A percentile compares a stretch with the other conserved stretches of the same genome.
phyloP scores from a whole-genome alignment of 2,113 vertebrate genomes.

The Pluvianellus socialis region DNA sequence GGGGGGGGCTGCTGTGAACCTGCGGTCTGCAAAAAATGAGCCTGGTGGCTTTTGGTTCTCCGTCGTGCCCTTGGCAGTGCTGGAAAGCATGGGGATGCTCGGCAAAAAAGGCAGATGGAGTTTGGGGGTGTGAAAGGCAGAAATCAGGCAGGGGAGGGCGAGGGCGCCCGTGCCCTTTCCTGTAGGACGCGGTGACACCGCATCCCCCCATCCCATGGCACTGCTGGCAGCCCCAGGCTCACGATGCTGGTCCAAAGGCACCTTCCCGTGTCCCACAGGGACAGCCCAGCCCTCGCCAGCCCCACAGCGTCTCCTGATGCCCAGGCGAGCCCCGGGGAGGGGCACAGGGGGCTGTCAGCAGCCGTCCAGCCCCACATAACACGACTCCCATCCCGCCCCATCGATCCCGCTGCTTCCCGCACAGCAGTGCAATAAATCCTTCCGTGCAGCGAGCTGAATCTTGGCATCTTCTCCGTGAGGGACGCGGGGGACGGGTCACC shows the following conservation, averaged over 20 bases:
- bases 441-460: not conserved
- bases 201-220: rapidly evolving
- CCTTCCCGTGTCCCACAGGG: rapidly evolving
- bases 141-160: rapidly evolving
- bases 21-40: not conserved
- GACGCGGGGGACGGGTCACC: not conserved
- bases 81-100: rapidly evolving
- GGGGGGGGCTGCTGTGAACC: rapidly evolving
- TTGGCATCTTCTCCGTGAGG: not conserved
- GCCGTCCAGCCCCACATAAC: not conserved
- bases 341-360: not conserved
- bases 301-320: not conserved
- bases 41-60: not conserved
- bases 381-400: not conserved
- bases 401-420: not conserved
- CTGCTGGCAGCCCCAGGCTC: not conserved
- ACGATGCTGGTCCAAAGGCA: rapidly evolving
- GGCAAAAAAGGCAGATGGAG: not conserved
- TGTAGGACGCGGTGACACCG: rapidly evolving
- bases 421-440: not conserved
- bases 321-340: not conserved
- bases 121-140: not conserved
- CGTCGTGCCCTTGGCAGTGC: rapidly evolving
- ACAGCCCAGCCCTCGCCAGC: not conserved
- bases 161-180: not conserved